Percentiles rank a stretch among this genome's conserved stretches.
phyloP scores from a whole-genome alignment of 1,140 invertebrate genomes.

The Drosophila kurseongensis region DNA sequence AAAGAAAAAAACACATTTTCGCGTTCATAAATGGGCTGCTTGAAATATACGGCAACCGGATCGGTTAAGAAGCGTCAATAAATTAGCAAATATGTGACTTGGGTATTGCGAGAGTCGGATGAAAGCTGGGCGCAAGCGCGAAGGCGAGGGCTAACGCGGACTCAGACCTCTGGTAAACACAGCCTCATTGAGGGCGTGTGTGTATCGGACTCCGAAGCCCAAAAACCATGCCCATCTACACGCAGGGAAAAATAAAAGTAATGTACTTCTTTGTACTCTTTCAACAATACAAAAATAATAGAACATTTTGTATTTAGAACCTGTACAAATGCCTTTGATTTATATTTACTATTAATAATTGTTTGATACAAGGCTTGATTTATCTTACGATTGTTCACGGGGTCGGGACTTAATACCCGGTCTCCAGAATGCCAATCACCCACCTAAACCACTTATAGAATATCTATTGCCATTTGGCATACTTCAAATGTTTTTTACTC shows the following conservation, averaged over 20 bases:
- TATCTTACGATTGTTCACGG: too few relatives aligned
- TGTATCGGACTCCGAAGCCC: constrained; percentile 41
- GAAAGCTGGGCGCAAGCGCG: constrained; percentile 52
- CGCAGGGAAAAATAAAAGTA: background rate
- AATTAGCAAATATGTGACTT: constrained; percentile 74
- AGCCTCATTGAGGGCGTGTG: constrained; percentile 57
- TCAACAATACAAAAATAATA: too few relatives aligned
- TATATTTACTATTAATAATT: too few relatives aligned
- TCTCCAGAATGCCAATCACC: too few relatives aligned
- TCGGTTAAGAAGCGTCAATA: constrained; percentile 67
- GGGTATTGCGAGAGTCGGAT: constrained; percentile 65
- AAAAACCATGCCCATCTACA: constrained; percentile 12
- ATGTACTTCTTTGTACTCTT: background rate
- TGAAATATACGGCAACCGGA: constrained; percentile 73
- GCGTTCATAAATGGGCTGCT: constrained; percentile 46
- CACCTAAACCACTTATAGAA: too few relatives aligned
- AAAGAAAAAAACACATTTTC: constrained; percentile 48
- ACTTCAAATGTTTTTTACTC: too few relatives aligned
- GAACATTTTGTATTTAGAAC: too few relatives aligned
- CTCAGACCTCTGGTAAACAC: constrained; percentile 46
- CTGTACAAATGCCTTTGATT: too few relatives aligned
- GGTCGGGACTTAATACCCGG: too few relatives aligned
- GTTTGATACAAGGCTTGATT: too few relatives aligned
- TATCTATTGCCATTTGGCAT: too few relatives aligned
- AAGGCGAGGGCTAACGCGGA: constrained; percentile 26